Base-by-base conservation (phyloP, 2,888 invertebrate species). In the Dasypolia templi region DNA sequence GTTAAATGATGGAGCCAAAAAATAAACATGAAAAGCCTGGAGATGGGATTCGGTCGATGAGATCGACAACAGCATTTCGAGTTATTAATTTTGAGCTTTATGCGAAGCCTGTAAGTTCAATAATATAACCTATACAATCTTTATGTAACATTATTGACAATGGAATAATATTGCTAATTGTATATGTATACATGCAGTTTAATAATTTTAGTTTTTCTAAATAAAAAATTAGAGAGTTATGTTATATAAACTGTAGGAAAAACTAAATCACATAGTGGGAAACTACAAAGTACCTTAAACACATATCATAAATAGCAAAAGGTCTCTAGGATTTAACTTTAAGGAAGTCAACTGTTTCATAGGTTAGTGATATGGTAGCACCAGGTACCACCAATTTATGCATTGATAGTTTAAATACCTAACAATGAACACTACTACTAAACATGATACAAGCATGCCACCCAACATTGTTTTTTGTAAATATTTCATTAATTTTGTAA, bases 71-170 rank as follows among this genome's bases (percentile, higher is more conserved):
- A 85, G 96, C 98, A 46, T 99, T 99, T 92, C 97, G 98, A 89
- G 97, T 97, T 44, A 96, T 99, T 0, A 99, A 99, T 95, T 99
- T 98, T 94, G 99, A 99, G 94, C 96, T 99, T 2, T 99, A 99
- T 92, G 97, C 97, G 0, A 98, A 98, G 94, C 99, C 99, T 78
- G 99, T 99, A 97, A 97, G 97, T 95, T n/a, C n/a, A 65, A 26
- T 35, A 53, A 17, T 73, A 44, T 71, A 71, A 77, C 66, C 66
- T 71, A 22, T 3, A 65, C 19, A 26, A 55, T 51, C 0, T 83
- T 83, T 83, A 83, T 58, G 46, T 83, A 83, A 82, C 49, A 67
- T 29, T 58, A 42, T 58, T 58, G 11, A n/a, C 9, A 35, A 5
- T 29, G 49, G 4, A 51, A n/a, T n/a, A 14, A 6, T 29, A 70